phyloP scores from a whole-genome alignment of 1,140 invertebrate genomes.

The Heliconius hewitsoni region DNA sequence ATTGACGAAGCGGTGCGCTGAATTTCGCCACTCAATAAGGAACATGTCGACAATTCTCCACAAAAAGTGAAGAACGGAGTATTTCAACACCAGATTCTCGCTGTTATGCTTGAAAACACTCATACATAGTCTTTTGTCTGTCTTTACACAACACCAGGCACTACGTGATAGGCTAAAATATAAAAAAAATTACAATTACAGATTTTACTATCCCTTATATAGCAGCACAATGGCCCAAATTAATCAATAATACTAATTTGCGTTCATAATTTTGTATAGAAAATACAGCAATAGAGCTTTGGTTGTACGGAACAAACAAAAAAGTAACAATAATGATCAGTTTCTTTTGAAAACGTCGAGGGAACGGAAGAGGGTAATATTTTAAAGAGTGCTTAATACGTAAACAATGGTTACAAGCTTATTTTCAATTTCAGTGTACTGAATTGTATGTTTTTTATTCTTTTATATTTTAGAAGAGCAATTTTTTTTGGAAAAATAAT shows the following conservation, averaged over 20 bases:
- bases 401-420: background rate
- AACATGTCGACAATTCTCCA: too few relatives aligned
- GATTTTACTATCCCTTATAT: background rate
- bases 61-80: too few relatives aligned
- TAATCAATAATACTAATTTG: background rate
- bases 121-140: too few relatives aligned
- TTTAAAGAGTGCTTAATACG: slow-evolving; percentile 2
- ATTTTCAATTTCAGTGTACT: background rate
- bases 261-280: background rate
- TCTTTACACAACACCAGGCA: too few relatives aligned
- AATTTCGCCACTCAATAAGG: too few relatives aligned
- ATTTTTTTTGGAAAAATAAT: background rate
- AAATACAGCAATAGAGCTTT: background rate
- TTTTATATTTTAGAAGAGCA: background rate
- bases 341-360: slow-evolving; percentile 5
- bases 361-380: background rate
- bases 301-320: background rate
- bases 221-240: background rate
- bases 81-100: too few relatives aligned
- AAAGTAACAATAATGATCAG: slow-evolving; percentile 9
- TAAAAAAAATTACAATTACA: too few relatives aligned
- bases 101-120: too few relatives aligned
- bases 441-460: background rate
- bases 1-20: too few relatives aligned
- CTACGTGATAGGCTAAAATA: too few relatives aligned